Percentiles rank a stretch among this genome's conserved stretches.
These are phyloP conservation scores for Heliornis fulica DNA, from an alignment of 2,113 vertebrate species.

Conservation along the genomic window DNA sequence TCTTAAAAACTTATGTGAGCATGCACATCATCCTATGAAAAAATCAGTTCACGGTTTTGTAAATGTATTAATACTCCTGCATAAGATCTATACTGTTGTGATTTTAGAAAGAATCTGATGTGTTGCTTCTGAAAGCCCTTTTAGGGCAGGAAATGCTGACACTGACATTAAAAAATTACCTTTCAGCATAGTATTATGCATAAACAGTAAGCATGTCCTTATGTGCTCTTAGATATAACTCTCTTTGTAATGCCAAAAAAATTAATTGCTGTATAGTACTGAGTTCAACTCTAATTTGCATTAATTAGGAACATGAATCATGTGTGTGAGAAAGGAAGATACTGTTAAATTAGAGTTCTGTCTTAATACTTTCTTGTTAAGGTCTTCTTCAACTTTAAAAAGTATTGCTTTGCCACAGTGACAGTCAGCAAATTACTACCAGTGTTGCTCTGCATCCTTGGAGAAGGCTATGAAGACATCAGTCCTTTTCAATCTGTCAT, in stretches of 20 bases:
- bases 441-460: neutral
- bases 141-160: neutral
- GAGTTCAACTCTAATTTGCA: conserved; percentile 11
- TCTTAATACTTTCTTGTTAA: conserved; percentile 29
- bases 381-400: conserved; percentile 4
- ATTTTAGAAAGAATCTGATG: neutral
- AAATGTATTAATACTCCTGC: neutral
- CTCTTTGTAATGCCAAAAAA: neutral
- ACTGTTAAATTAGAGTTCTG: conserved; percentile 9
- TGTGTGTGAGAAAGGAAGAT: neutral
- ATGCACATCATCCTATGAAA: neutral
- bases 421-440: neutral
- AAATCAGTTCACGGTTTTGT: neutral
- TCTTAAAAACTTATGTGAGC: neutral
- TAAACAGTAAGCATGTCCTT: neutral
- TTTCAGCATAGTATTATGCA: neutral
- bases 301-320: conserved; percentile 38
- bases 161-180: neutral
- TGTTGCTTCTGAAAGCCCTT: neutral
- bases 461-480: neutral
- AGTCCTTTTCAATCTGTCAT: neutral
- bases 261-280: neutral
- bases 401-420: neutral
- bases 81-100: neutral
- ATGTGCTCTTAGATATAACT: neutral